phyloP scores from a whole-genome alignment of 2,113 vertebrate genomes.

The Picathartes gymnocephalus region DNA sequence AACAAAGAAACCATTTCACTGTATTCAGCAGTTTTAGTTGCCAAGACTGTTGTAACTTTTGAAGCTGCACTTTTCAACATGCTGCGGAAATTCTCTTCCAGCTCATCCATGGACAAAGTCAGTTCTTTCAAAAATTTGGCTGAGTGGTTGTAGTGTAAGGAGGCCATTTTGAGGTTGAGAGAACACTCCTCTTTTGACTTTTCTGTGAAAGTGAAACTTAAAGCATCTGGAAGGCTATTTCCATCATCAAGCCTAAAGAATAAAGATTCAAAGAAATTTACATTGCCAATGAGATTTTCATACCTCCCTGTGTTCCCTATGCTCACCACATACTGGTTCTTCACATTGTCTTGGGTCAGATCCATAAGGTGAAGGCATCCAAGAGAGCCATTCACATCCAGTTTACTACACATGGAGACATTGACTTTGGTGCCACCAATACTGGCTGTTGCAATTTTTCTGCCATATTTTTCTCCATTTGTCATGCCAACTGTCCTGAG shows the following conservation, averaged over 20 bases:
- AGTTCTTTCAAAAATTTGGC: conserved; percentile 93
- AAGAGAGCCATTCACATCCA: conserved; percentile 89
- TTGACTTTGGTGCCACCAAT: conserved; percentile 93
- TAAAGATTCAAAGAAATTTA: conserved; percentile 54
- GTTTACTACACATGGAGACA: conserved; percentile 84
- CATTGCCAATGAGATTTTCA: conserved; percentile 62
- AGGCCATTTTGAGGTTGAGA: conserved; percentile 90
- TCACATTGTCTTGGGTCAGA: conserved; percentile 85
- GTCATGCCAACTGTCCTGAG: conserved; percentile 85
- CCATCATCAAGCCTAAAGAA: conserved; percentile 67
- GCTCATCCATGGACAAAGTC: conserved; percentile 89
- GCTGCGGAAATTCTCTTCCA: conserved; percentile 91
- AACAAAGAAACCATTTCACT: conserved; percentile 95
- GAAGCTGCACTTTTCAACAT: conserved; percentile 93
- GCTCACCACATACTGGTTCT: conserved; percentile 92
- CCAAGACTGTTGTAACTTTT: conserved; percentile 92
- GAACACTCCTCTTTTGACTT: conserved; percentile 87
- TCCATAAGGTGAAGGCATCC: conserved; percentile 92
- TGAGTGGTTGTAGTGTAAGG: conserved; percentile 95
- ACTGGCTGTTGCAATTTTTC: conserved; percentile 97
- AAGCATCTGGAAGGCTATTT: conserved; percentile 78
- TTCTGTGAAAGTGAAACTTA: conserved; percentile 86
- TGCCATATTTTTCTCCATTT: conserved; percentile 84
- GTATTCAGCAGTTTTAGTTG: conserved; percentile 94
- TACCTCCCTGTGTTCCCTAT: conserved; percentile 83